Evolutionary conservation across 2,797 vertebrate genomes (phyloP), one percentile per base, ranked within the genome.

Genomic region (Crenichthys baileyi): DNA sequence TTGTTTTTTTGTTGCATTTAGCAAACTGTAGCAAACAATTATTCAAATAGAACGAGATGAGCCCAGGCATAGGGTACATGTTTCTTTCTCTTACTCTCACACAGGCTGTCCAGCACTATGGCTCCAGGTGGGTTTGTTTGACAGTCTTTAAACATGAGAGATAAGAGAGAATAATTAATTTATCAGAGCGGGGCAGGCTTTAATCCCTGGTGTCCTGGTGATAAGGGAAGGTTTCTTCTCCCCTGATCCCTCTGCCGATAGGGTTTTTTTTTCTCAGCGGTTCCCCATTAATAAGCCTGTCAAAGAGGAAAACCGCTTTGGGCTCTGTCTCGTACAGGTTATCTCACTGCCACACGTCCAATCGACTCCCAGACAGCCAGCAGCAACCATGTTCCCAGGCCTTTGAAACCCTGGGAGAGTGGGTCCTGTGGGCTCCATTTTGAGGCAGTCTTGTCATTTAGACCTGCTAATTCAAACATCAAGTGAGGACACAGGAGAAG

Each of bases 121-220:
- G 87, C 93, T 90, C 84, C 73, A 83, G 91, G 91, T 89, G 71
- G 84, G 90, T 88, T 87, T 79, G 76, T 91, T 89, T 91, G 88
- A 87, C 89, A 91, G 92, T 92, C 92, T 93, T 95, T 95, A 94
- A 95, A 93, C 93, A 91, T 93, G 95, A 91, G 81, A 92, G 93
- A 95, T 95, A 93, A 95, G 93, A 94, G 85, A 77, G 87, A 95
- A 94, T 95, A 94, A 95, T 96, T 96, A 96, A 96, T 96, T 96
- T 95, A 95, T 95, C 84, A 87, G 89, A 88, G 91, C 89, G 87
- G 90, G 86, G 90, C 91, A 94, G 94, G 92, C 95, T 95, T 93
- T 95, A 96, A 95, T 96, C 96, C 93, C 91, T 78, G 92, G 94
- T 94, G 92, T 95, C 94, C 91, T 78, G 81, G 92, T 90, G 95